These are phyloP conservation scores for Dasyurus viverrinus DNA, from an alignment of 2,113 vertebrate genomes.

Conservation along the genomic window DNA sequence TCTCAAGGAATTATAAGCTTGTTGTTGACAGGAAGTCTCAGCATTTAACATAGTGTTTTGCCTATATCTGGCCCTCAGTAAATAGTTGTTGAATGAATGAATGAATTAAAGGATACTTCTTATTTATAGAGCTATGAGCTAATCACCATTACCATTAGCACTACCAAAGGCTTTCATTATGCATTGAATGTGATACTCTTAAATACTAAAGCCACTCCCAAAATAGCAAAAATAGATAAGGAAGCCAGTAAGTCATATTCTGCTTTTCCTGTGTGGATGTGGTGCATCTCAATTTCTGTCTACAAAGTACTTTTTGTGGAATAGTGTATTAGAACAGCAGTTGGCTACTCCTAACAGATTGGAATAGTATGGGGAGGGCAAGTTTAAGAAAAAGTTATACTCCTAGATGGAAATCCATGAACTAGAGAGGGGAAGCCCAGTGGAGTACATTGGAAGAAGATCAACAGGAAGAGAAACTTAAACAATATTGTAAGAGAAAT, in stretches of 20 bases:
- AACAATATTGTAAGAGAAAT: not conserved
- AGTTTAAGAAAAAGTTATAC: not conserved
- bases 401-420: not conserved
- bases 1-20: not conserved
- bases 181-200: not conserved
- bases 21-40: not conserved
- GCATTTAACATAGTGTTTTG: not conserved
- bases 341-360: not conserved
- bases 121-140: slow-evolving; percentile 1
- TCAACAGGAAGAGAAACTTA: not conserved
- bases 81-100: slow-evolving; percentile 1
- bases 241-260: not conserved
- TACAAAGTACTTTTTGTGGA: not conserved
- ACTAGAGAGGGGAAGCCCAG: not conserved
- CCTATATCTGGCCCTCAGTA: not conserved
- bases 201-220: not conserved
- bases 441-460: not conserved
- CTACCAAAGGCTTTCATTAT: not conserved
- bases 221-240: not conserved
- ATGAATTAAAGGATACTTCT: not conserved
- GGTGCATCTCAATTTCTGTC: not conserved
- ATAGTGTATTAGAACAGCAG: not conserved
- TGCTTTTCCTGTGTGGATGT: not conserved
- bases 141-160: not conserved
- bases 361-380: not conserved